Conservation (phyloP, 2,888 invertebrate genomes). For the Caradrina kadenii region DNA sequence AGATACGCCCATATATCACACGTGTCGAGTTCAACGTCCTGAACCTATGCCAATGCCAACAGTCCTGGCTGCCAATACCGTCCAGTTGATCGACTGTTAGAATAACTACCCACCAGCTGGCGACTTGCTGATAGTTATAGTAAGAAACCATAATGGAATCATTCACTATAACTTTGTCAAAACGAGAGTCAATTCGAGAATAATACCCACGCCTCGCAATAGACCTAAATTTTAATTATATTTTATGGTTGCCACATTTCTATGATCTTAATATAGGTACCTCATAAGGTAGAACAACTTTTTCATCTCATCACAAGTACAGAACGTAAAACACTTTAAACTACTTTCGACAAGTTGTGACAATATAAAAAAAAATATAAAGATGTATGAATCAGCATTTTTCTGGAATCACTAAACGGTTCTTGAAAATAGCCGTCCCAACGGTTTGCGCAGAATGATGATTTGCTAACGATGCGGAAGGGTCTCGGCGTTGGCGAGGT, state of each 20-base stretch:
- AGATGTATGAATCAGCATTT: constrained; percentile 55
- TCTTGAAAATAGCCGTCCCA: constrained; percentile 64
- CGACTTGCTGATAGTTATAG: constrained; percentile 27
- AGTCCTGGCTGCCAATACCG: constrained; percentile 76
- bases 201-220: constrained; percentile 29
- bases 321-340: not conserved
- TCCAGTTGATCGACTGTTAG: constrained; percentile 44
- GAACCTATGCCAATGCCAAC: constrained; percentile 86
- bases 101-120: constrained; percentile 30
- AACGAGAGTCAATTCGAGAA: constrained; percentile 17
- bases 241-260: constrained; percentile 50
- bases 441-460: constrained; percentile 77
- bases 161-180: constrained; percentile 6
- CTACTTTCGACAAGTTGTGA: not conserved
- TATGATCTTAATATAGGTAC: constrained; percentile 10
- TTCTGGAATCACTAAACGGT: constrained; percentile 57
- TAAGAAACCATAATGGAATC: constrained; percentile 13
- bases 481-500: constrained; percentile 80
- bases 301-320: not conserved
- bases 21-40: constrained; percentile 80
- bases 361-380: not conserved
- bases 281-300: constrained; percentile 17
- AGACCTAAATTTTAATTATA: constrained; percentile 51
- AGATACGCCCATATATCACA: constrained; percentile 62
- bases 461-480: constrained; percentile 87